Percentiles rank a stretch among this genome's conserved stretches.
phyloP scores from a whole-genome alignment of 92 coral and sea anemone genomes.

The Siderastrea siderea region DNA sequence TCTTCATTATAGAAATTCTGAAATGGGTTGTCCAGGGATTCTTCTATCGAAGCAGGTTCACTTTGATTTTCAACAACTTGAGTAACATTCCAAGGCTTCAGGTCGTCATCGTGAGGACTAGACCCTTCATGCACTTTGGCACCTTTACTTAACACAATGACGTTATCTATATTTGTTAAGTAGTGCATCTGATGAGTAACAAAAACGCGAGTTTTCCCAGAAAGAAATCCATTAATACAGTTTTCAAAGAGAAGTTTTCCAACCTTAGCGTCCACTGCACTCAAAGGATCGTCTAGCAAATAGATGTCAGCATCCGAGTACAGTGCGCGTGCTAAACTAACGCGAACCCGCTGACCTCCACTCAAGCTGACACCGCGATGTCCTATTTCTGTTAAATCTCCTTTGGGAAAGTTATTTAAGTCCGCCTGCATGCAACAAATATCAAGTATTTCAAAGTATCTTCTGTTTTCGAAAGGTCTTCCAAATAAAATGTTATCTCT shows the following conservation, averaged over 20 bases:
- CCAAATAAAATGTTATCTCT: slow-evolving; percentile 39
- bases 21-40: not conserved
- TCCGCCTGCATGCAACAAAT: slow-evolving; percentile 32
- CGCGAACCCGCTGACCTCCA: too few relatives aligned
- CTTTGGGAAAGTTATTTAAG: too few relatives aligned
- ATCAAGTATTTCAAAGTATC: not conserved
- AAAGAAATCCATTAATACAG: slow-evolving; percentile 26
- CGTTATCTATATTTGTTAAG: not conserved
- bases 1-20: too few relatives aligned
- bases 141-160: slow-evolving; percentile 10
- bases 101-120: not conserved
- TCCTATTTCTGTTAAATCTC: too few relatives aligned
- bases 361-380: too few relatives aligned
- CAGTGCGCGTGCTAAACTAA: too few relatives aligned
- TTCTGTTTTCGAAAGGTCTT: not conserved
- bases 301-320: too few relatives aligned
- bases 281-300: too few relatives aligned
- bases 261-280: too few relatives aligned
- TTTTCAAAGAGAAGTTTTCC: not conserved
- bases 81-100: not conserved
- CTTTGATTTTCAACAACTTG: not conserved
- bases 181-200: too few relatives aligned
- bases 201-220: slow-evolving; percentile 9
- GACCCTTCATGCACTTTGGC: not conserved
- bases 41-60: not conserved